Evolutionary conservation across 2,797 vertebrate genomes (phyloP), one percentile per base, ranked within the genome.

Genomic region (Enteromius fasciolatus): DNA sequence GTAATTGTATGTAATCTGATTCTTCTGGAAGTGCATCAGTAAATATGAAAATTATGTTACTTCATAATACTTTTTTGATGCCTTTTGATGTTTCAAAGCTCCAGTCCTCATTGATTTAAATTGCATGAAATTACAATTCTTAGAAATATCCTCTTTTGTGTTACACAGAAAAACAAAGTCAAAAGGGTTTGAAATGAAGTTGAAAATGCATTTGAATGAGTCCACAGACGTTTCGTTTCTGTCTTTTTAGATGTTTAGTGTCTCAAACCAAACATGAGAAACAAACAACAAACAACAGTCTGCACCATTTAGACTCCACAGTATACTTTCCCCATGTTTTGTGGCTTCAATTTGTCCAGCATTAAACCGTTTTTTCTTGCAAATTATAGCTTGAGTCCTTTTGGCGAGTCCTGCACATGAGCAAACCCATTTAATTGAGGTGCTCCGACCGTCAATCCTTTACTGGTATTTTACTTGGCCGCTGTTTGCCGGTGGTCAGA

Each of bases 401-500:
- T 83, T 90, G 90, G 90, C 90, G 73, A 48, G 11, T 74, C 85
- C 85, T 83, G 85, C 85, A 83, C 80, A 76, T 83, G 84, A 92
- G 86, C 87, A 92, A 92, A 91, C 82, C 39, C 77, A 86, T 90
- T 83, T 93, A 90, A 92, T 90, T 90, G 89, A 89, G 88, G 92
- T 88, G 87, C 90, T 87, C 86, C 77, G 87, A 90, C 92, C 92
- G 88, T 93, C 92, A 89, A 88, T 88, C 86, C 83, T 87, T 88
- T 81, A 83, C 84, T 89, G 85, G 87, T 94, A 87, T 94, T 93
- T 94, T 85, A 87, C 84, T 93, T 94, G 94, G 93, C 93, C 84
- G 84, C 84, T 28, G 80, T 72, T 78, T 86, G 85, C 86, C 86
- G 90, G 92, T 75, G 93, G 92, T 92, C 88, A 86, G 82, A 86